Conservation (phyloP, 2,888 invertebrate species). For the Mayetiola destructor region DNA sequence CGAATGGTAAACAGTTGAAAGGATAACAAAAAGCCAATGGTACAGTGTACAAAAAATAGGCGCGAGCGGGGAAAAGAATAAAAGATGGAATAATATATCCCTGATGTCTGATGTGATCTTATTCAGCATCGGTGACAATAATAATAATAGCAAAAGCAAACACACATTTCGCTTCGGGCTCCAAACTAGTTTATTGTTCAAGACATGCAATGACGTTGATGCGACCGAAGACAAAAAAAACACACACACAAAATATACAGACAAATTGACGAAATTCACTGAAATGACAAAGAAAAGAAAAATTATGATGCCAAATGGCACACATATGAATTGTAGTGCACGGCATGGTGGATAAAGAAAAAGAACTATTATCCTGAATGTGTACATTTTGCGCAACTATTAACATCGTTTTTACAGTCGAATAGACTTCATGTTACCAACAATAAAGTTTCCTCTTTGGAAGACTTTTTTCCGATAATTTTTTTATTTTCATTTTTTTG, state of each 20-base stretch:
- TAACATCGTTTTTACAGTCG: slow-evolving; percentile 9
- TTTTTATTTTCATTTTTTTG: not conserved
- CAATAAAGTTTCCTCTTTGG: slow-evolving; percentile 7
- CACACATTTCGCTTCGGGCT: slow-evolving; percentile 6
- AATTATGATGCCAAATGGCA: not conserved
- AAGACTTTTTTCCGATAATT: not conserved
- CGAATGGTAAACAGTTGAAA: no score
- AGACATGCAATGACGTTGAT: not conserved
- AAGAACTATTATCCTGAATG: not conserved
- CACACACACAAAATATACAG: not conserved
- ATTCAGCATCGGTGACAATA: slow-evolving; percentile 11
- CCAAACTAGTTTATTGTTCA: not conserved
- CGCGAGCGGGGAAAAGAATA: no score
- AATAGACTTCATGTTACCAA: slow-evolving; percentile 8
- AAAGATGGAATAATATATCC: slow-evolving; percentile 10
- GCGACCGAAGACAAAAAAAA: not conserved
- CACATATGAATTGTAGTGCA: no score
- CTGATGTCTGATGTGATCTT: slow-evolving; percentile 9
- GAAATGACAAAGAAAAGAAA: not conserved
- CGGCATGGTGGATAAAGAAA: no score
- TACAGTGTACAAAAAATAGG: no score
- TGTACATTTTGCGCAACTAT: not conserved
- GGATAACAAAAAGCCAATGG: no score
- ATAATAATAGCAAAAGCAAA: not conserved
- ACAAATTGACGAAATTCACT: not conserved